Conservation (phyloP, 2,113 vertebrate species). For the Setophaga petechia region DNA sequence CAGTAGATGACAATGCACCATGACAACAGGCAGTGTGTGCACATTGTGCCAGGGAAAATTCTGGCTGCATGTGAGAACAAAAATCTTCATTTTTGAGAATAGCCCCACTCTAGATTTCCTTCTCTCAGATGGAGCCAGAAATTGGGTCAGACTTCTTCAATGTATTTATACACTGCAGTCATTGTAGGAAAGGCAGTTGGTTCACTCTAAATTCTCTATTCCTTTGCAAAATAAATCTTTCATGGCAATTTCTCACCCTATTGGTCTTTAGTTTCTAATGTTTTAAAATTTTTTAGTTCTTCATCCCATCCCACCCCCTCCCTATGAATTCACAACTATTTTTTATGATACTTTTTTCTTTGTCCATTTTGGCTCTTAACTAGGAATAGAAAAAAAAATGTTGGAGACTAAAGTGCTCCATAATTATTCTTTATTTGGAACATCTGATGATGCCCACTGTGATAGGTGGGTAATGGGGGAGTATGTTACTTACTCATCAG, state of each 20-base stretch:
- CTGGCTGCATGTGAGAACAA: not conserved
- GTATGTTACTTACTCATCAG: not conserved
- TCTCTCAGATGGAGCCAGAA: not conserved
- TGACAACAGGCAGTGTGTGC: not conserved
- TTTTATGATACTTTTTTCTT: not conserved
- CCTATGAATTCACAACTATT: not conserved
- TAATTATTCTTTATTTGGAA: not conserved
- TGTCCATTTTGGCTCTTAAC: not conserved
- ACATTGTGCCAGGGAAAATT: not conserved
- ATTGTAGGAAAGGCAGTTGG: not conserved
- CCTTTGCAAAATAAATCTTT: not conserved
- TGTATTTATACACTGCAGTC: not conserved
- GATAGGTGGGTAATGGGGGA: not conserved
- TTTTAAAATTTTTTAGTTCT: not conserved
- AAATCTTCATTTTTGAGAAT: not conserved
- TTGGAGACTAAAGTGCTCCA: not conserved
- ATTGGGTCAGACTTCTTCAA: not conserved
- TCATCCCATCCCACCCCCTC: not conserved
- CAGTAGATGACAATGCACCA: accelerated
- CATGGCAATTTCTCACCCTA: not conserved
- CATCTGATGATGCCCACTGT: not conserved
- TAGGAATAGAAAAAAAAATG: not conserved
- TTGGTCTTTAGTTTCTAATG: not conserved
- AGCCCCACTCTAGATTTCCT: not conserved
- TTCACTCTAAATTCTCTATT: not conserved